Base-by-base conservation (phyloP, 2,797 vertebrate species). In the Columba guinea region DNA sequence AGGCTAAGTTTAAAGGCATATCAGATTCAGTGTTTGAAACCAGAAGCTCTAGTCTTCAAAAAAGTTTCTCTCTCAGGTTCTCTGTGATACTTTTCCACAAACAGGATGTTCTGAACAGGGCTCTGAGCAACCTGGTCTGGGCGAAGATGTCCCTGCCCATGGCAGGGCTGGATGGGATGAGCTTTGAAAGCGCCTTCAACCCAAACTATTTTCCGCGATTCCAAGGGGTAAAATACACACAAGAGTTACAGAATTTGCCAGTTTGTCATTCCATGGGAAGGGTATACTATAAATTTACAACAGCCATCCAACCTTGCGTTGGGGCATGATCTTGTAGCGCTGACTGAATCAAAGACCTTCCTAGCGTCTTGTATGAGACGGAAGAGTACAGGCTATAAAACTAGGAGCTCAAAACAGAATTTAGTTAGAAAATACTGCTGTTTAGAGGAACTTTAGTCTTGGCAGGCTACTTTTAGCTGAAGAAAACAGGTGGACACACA, bases 231-330 rank as follows among this genome's bases (percentile, higher is more conserved):
- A 56, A 34, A 78, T 3, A 59, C 7, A 16, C 5, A 7, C 39
- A 19, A 12, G 39, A 77, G 70, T 44, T 39, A 46, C 24, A 74
- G 58, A n/a, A 70, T 23, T 22, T 32, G 32, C 52, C 39, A 10
- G 16, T 39, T 49, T 16, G 13, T 30, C 27, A 35, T 19, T 28
- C 74, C 65, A 13, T 16, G 15, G 26, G 26, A 52, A 69, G 11
- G 2, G 1, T 7, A 3, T 13, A 32, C 4, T 16, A 5, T 3
- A 35, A 28, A 48, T 53, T 30, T 10, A 51, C 8, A 64, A 2
- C 12, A 30, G 41, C 7, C 53, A 44, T 18, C 53, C 58, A 67
- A 0, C 44, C 55, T 51, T 39, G 63, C 46, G n/a, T 0, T 21
- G 12, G 28, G 62, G n/a, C 32, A 15, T 4, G 12, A 68, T 14